phyloP scores from a whole-genome alignment of 2,113 vertebrate species.

The Pongo abelii region DNA sequence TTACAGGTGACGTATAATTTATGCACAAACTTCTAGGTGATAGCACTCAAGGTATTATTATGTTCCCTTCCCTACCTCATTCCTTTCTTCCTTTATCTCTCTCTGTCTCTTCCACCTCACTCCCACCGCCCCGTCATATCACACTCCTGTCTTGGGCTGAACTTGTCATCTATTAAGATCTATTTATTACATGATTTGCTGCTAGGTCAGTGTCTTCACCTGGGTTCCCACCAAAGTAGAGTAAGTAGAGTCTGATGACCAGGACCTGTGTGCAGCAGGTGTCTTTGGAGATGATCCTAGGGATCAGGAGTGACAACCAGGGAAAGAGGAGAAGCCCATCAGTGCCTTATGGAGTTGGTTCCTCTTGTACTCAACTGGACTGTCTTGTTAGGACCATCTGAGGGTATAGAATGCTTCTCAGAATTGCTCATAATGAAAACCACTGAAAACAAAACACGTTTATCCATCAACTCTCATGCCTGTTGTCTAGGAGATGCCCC shows the following conservation, averaged over 20 bases:
- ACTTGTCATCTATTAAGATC: background rate
- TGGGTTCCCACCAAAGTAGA: background rate
- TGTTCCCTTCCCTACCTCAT: background rate
- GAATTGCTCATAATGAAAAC: background rate
- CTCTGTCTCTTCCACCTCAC: background rate
- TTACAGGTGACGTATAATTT: background rate
- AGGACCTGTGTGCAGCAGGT: background rate
- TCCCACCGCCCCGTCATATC: background rate
- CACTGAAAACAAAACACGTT: background rate
- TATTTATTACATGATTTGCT: background rate
- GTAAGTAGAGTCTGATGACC: background rate
- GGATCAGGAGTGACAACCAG: background rate
- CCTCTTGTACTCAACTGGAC: background rate
- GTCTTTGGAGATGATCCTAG: background rate
- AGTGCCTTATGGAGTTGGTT: background rate
- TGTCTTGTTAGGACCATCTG: background rate
- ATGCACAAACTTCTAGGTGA: background rate
- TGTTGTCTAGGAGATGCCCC: background rate
- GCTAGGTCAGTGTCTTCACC: background rate
- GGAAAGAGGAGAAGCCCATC: background rate
- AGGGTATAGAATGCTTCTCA: background rate
- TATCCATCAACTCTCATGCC: background rate
- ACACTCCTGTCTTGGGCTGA: background rate
- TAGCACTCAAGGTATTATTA: background rate
- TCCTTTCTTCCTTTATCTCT: background rate